A percentile compares a stretch with the other conserved stretches of the same genome.
Conservation (phyloP, 2,888 invertebrate genomes). For the Pyrochroa serraticornis region DNA sequence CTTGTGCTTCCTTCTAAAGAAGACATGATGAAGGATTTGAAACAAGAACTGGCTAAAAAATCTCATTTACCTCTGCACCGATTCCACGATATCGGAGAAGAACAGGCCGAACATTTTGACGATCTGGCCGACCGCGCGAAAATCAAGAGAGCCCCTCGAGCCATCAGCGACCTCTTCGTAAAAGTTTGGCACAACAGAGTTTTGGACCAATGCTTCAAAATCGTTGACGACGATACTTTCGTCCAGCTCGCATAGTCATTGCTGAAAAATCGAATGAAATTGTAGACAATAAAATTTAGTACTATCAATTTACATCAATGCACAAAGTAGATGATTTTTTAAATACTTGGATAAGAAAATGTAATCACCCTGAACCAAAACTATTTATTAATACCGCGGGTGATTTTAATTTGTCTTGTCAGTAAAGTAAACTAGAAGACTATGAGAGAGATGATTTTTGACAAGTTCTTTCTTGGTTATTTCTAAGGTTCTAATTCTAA, state of each 20-base stretch:
- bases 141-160: conserved; percentile 67
- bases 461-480: no score
- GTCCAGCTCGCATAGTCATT: conserved; percentile 10
- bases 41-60: conserved; percentile 63
- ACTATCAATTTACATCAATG: no score
- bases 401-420: no score
- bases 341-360: no score
- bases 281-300: no score
- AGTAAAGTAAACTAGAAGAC: no score
- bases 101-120: conserved; percentile 70
- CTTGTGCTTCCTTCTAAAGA: conserved; percentile 66
- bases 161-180: conserved; percentile 73
- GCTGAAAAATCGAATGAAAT: no score
- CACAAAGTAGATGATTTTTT: no score
- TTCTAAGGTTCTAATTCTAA: no score
- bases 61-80: conserved; percentile 70
- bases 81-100: conserved; percentile 78
- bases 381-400: no score
- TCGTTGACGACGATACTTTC: conserved; percentile 69
- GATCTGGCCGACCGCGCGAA: conserved; percentile 70
- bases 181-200: conserved; percentile 70
- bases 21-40: conserved; percentile 67
- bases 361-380: no score
- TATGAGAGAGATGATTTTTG: no score
- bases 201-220: conserved; percentile 67